These are phyloP conservation scores for Raja brachyura DNA, from an alignment of 2,113 vertebrate species.

Conservation along the genomic window DNA sequence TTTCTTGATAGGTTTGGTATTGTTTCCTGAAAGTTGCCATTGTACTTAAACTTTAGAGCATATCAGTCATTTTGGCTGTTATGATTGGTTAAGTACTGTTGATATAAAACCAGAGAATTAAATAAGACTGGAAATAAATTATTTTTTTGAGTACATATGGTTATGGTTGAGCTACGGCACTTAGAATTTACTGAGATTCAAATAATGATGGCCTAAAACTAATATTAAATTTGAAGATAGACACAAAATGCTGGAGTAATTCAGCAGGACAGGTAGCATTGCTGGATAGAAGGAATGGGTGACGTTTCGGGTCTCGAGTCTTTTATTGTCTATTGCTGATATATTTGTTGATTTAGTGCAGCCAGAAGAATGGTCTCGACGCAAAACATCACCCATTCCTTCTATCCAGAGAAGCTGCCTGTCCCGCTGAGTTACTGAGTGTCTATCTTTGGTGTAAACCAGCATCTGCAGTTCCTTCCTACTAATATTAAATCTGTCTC, in stretches of 20 bases:
- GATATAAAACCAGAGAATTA: neutral
- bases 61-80: neutral
- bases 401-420: no score
- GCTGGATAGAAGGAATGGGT: no score
- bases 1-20: neutral
- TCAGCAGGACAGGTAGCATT: no score
- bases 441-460: no score
- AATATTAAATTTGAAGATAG: neutral
- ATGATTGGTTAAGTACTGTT: neutral
- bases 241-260: no score
- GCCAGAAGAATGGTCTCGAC: no score
- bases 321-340: no score
- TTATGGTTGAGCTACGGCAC: neutral
- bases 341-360: no score
- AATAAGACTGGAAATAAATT: neutral
- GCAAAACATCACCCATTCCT: no score
- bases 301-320: no score
- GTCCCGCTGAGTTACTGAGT: no score
- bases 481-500: neutral
- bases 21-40: neutral
- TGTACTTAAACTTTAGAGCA: neutral
- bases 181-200: neutral
- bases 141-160: neutral
- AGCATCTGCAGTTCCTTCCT: no score
- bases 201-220: neutral